Evolutionary conservation across 2,888 invertebrate species (phyloP).

Genomic region (Sympetrum striolatum): DNA sequence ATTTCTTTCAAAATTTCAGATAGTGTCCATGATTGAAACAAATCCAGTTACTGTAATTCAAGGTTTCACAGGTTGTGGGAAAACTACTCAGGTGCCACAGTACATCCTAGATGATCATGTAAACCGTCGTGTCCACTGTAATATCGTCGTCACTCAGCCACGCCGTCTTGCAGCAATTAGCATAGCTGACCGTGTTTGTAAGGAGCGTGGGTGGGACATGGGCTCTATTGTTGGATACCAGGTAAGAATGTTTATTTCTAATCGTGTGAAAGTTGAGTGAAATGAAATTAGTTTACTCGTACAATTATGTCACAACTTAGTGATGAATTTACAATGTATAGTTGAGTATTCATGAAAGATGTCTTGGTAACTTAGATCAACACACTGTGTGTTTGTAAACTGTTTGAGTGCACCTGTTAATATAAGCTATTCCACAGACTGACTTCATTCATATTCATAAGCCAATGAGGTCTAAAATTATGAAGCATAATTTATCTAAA

Average conservation of each 20-base stretch:
- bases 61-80: conserved; percentile 95
- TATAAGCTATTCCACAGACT: too few species aligned
- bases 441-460: too few species aligned
- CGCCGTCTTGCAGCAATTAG: conserved; percentile 92
- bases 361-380: too few species aligned
- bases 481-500: too few species aligned
- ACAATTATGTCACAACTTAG: too few species aligned
- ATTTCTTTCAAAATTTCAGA: conserved; percentile 60
- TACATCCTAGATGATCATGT: conserved; percentile 85
- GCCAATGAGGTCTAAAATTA: too few species aligned
- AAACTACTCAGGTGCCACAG: conserved; percentile 91
- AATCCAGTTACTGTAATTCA: conserved; percentile 83
- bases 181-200: conserved; percentile 82
- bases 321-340: neutral
- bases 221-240: conserved; percentile 90
- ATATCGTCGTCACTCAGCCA: conserved; percentile 93
- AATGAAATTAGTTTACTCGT: too few species aligned
- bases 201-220: conserved; percentile 81
- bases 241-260: conserved; percentile 61
- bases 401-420: too few species aligned
- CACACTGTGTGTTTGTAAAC: too few species aligned
- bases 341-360: too few species aligned
- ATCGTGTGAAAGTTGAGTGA: too few species aligned
- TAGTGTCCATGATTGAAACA: conserved; percentile 71
- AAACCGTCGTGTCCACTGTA: conserved; percentile 71